phyloP scores from a whole-genome alignment of 1,140 invertebrate species.

The Cydia amplana region DNA sequence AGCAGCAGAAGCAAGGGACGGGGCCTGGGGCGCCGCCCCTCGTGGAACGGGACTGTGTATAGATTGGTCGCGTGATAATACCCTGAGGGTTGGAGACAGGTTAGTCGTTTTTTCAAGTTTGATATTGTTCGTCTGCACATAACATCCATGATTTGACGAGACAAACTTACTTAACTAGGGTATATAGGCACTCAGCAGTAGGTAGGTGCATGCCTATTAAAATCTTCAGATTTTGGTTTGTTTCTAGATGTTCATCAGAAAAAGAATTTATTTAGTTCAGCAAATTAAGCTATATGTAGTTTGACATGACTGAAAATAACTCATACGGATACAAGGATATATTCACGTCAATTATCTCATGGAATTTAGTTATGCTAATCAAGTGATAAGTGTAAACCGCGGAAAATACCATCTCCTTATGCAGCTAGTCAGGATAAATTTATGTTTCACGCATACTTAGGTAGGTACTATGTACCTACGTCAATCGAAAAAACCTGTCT shows the following conservation, averaged over 20 bases:
- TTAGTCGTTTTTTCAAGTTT: slow-evolving; percentile 31
- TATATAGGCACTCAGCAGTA: no score
- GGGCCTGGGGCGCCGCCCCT: slow-evolving; percentile 57
- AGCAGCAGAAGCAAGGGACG: slow-evolving; percentile 58
- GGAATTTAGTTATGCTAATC: neutral
- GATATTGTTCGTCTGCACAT: no score
- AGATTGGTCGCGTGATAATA: slow-evolving; percentile 58
- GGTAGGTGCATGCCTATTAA: no score
- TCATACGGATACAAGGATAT: neutral
- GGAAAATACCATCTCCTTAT: slow-evolving; percentile 27
- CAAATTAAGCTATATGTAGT: no score
- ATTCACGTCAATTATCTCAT: neutral
- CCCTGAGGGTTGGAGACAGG: slow-evolving; percentile 62
- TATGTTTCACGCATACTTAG: slow-evolving; percentile 7
- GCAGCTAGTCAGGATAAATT: slow-evolving; percentile 9
- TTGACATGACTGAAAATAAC: no score
- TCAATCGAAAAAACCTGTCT: slow-evolving; percentile 18
- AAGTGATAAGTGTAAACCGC: slow-evolving; percentile 7
- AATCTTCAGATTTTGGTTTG: no score
- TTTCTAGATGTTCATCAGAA: no score
- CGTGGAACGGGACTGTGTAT: slow-evolving; percentile 48
- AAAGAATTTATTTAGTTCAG: no score
- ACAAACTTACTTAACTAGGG: no score
- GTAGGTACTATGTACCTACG: no score
- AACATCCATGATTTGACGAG: no score